Conservation (phyloP, 2,888 invertebrate genomes). For the Axea sp. region DNA sequence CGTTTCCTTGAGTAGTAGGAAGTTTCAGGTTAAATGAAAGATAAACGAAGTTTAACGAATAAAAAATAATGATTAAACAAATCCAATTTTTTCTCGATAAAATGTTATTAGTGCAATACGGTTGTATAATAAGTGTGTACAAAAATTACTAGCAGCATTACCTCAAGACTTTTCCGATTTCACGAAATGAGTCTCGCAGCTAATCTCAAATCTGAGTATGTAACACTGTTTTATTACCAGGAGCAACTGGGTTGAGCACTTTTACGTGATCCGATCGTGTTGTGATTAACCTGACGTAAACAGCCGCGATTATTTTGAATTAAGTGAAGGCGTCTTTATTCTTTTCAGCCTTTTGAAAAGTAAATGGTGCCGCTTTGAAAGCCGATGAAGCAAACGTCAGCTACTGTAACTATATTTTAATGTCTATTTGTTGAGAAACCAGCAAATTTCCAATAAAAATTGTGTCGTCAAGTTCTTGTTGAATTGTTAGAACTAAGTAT, state of each 20-base stretch:
- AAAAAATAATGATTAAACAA: slow-evolving; percentile 3
- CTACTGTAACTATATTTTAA: too few relatives aligned
- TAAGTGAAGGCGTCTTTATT: slow-evolving; percentile 7
- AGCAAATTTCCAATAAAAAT: too few relatives aligned
- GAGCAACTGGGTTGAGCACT: slow-evolving; percentile 48
- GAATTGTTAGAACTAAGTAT: too few relatives aligned
- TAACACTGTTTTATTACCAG: slow-evolving; percentile 40
- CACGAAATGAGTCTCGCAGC: slow-evolving; percentile 3
- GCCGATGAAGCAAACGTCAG: not conserved
- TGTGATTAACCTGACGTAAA: slow-evolving; percentile 36
- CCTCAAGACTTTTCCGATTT: slow-evolving; percentile 15
- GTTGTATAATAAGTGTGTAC: slow-evolving; percentile 15
- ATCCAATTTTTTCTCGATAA: slow-evolving; percentile 6
- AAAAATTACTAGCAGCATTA: slow-evolving; percentile 13
- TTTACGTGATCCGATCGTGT: slow-evolving; percentile 36
- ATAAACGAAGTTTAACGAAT: slow-evolving; percentile 33
- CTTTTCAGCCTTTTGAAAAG: not conserved
- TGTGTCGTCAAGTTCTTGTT: too few relatives aligned
- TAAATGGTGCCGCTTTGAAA: not conserved
- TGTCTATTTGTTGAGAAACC: too few relatives aligned
- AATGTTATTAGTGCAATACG: slow-evolving; percentile 13
- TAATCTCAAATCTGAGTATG: slow-evolving; percentile 29
- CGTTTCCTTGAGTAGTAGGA: not conserved
- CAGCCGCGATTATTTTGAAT: slow-evolving; percentile 11
- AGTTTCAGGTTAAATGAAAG: slow-evolving; percentile 31